These are phyloP conservation scores for Sialia sialis DNA, from an alignment of 2,113 vertebrate genomes.

Conservation along the genomic window DNA sequence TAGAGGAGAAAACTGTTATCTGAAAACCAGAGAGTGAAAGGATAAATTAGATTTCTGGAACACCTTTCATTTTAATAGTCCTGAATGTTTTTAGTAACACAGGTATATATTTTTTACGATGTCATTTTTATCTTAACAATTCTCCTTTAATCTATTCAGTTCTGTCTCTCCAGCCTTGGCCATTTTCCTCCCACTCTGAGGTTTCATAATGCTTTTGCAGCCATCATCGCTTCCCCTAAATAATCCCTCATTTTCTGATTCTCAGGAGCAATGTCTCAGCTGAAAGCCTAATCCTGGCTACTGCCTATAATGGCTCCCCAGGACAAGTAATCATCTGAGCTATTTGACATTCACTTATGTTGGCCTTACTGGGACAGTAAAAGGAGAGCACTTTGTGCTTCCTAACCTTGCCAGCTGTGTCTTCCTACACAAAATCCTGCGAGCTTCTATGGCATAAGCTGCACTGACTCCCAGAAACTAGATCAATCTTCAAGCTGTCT, in stretches of 20 bases:
- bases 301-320: constrained; percentile 31
- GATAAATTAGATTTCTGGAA: constrained; percentile 39
- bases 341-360: constrained; percentile 44
- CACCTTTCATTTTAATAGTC: background rate
- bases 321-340: constrained; percentile 37
- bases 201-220: constrained; percentile 49
- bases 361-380: constrained; percentile 8
- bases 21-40: background rate
- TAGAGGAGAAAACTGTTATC: background rate
- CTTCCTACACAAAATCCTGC: background rate
- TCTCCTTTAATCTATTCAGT: constrained; percentile 30
- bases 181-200: constrained; percentile 9
- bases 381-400: background rate
- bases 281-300: constrained; percentile 51
- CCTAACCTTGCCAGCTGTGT: background rate
- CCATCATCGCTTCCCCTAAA: constrained; percentile 59
- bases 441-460: background rate
- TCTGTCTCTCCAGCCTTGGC: background rate
- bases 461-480: background rate
- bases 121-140: constrained; percentile 20
- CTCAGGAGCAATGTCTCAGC: constrained; percentile 25
- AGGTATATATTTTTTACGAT: background rate
- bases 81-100: constrained; percentile 15
- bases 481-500: background rate
- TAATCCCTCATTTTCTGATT: constrained; percentile 57